Evolutionary conservation across 2,797 vertebrate species (phyloP), one percentile per base, ranked within the genome.

Genomic region (Cyclopterus lumpus): DNA sequence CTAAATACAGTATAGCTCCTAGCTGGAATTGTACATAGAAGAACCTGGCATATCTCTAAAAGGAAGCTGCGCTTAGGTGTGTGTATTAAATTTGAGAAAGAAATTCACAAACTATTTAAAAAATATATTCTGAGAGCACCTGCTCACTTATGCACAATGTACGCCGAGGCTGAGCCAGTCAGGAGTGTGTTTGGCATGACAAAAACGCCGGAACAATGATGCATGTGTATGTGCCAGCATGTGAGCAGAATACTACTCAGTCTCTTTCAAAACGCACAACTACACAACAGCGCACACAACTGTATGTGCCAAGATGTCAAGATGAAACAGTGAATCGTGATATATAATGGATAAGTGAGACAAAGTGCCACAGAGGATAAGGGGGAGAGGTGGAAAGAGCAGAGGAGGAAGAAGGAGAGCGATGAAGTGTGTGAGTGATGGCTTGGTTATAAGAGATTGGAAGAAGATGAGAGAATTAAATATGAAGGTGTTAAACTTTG

Each of bases 171-270:
- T 57, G 57, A 77, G 71, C 66, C 72, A 77, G 80, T 59, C 62
- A 57, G 73, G 75, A 65, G 86, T 91, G 88, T 91, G 85, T 91
- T 81, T 82, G 76, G 92, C 92, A 93, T 93, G 86, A 91, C 87
- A 94, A 93, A 86, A 85, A 90, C 46, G 8, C 20, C 54, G 75
- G 80, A 67, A 93, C 91, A 91, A 92, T 66, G 87, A 90, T 81
- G 82, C 80, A 75, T 91, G 92, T 92, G 91, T 92, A 76, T 86
- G 85, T 67, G 67, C 59, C 80, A 68, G 70, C 62, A 59, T 71
- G 76, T 86, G 88, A 82, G 82, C 75, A 64, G 89, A 89, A 92
- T 92, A 82, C 85, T 80, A 83, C 78, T 84, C 28, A 81, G 68
- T 54, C 48, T 57, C 64, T 74, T 72, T 64, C 53, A 40, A 36